Evolutionary conservation across 1,140 invertebrate species (phyloP), one percentile per base, ranked within the genome.

Genomic region (Mizuhopecten yessoensis): DNA sequence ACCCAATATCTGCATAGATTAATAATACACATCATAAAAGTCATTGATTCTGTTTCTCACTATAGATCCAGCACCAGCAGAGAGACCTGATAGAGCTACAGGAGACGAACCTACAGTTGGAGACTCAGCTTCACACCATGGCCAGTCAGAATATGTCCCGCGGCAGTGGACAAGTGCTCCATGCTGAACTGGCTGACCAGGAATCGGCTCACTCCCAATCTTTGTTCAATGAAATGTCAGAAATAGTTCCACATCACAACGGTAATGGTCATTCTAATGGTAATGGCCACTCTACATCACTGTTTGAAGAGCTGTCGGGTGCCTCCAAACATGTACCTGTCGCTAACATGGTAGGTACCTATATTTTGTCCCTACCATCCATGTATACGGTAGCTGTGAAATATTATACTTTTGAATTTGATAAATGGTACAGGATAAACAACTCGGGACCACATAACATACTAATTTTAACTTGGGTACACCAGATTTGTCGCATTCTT

Each of bases 91-190:
- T 89, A 33, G 91, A 92, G 86, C 86, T 93, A 2, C 91, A 93
- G 86, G 92, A 93, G 45, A 92, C 89, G 23, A 93, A 93, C 33
- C 23, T 90, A 20, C 89, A 90, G 15, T 88, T 93, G 17, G 89
- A 93, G 34, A 39, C 91, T 87, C 89, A 91, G 75, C 86, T 93
- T 86, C 90, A 93, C 42, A 90, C 88, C 34, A 34, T 93, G 33
- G 33, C 90, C 34, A 89, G 49, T 49, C 89, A 87, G 33, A 86
- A 39, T n/a, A 33, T 88, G n/a, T n/a, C 49, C n/a, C 87, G 87
- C 34, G 88, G n/a, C n/a, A n/a, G n/a, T n/a, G n/a, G 34, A 33
- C 87, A 87, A 13, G 57, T 75, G 5, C 57, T 75, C 2, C 23
- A 29, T 1, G 29, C 23, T 29, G 57, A 75, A n/a, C n/a, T 75